Evolutionary conservation across 2,797 vertebrate species (phyloP).

Genomic region (Coreius guichenoti): DNA sequence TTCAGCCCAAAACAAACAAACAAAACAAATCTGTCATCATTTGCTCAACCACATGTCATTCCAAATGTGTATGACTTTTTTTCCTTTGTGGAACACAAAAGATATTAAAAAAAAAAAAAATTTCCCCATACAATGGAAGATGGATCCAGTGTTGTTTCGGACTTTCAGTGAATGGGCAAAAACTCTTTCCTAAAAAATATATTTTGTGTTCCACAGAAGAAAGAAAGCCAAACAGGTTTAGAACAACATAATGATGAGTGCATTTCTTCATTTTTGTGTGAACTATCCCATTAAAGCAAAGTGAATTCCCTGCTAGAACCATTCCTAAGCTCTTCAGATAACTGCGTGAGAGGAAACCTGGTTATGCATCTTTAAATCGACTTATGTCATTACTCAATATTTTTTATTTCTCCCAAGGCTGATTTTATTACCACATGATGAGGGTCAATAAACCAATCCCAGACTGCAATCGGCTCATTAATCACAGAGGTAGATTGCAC

Average conservation of each 20-base stretch:
- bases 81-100: background rate
- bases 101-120: too few species aligned
- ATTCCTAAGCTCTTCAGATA: background rate
- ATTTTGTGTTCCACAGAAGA: background rate
- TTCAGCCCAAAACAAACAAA: background rate
- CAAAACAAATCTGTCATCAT: background rate
- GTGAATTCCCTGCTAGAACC: background rate
- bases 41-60: too few species aligned
- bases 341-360: background rate
- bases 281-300: background rate
- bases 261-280: background rate
- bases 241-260: background rate
- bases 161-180: background rate
- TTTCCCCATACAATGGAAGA: background rate
- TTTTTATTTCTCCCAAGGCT: constrained; percentile 38
- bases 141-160: background rate
- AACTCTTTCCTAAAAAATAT: background rate
- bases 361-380: constrained; percentile 10
- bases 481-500: constrained; percentile 34
- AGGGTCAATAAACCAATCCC: constrained; percentile 39
- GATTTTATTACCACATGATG: constrained; percentile 42
- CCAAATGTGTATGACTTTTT: background rate
- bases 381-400: constrained; percentile 25
- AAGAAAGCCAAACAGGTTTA: background rate
- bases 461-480: constrained; percentile 42